phyloP scores from a whole-genome alignment of 2,797 vertebrate species.

The Thalassophryne amazonica region DNA sequence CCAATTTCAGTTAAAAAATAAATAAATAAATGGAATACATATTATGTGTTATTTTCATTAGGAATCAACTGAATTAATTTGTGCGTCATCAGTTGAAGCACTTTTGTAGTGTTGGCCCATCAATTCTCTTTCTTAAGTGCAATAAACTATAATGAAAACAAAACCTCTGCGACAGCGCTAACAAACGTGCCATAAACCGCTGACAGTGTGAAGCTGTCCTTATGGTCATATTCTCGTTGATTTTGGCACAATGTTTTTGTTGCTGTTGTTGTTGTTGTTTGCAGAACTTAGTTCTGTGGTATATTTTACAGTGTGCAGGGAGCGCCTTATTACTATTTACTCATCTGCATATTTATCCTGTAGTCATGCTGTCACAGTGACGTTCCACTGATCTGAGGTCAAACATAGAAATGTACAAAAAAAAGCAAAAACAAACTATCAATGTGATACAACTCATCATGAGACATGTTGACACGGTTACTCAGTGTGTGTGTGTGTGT shows the following conservation, averaged over 20 bases:
- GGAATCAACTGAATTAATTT: too few species aligned
- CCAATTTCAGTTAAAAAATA: too few species aligned
- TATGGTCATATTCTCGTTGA: conserved; percentile 17
- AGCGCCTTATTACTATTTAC: conserved; percentile 56
- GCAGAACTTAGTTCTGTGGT: conserved; percentile 25
- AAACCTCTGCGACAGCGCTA: too few species aligned
- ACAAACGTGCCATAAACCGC: too few species aligned
- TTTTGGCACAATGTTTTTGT: conserved; percentile 36
- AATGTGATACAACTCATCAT: conserved; percentile 51
- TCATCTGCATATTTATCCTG: conserved; percentile 57
- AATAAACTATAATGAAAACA: too few species aligned
- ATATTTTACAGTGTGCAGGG: conserved; percentile 47
- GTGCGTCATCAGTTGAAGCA: too few species aligned
- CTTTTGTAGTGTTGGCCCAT: too few species aligned
- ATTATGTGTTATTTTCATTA: too few species aligned
- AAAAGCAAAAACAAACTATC: conserved; percentile 66
- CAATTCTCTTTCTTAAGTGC: too few species aligned
- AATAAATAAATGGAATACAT: too few species aligned
- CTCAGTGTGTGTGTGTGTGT: conserved; percentile 47
- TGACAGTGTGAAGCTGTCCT: neutral
- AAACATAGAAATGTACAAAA: conserved; percentile 59
- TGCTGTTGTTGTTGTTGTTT: neutral
- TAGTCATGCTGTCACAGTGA: conserved; percentile 50
- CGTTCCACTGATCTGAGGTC: conserved; percentile 43
- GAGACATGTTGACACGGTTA: conserved; percentile 40